Conservation (phyloP, 1,140 invertebrate species). For the Apis cerana region DNA sequence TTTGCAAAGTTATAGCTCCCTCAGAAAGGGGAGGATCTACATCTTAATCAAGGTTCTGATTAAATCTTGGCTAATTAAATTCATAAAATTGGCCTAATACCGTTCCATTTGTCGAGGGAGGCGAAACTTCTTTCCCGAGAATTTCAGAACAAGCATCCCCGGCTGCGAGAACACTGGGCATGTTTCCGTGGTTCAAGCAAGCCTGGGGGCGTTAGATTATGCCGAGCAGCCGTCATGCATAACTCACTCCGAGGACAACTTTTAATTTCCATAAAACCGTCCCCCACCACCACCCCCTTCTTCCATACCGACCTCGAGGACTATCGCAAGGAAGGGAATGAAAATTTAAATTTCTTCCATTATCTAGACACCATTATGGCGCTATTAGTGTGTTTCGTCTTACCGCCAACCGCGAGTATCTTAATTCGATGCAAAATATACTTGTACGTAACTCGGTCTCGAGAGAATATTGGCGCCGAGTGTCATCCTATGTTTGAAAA, state of each 20-base stretch:
- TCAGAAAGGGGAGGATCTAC: background rate
- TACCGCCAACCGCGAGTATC: background rate
- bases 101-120: background rate
- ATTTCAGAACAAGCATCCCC: too few species aligned
- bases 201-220: conserved; percentile 43
- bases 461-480: too few species aligned
- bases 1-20: background rate
- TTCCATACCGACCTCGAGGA: background rate
- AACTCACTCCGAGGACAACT: conserved; percentile 70
- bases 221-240: conserved; percentile 54
- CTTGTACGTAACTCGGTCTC: too few species aligned
- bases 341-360: conserved; percentile 69
- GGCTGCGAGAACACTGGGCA: background rate
- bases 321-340: conserved; percentile 24
- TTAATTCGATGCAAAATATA: background rate
- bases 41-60: background rate
- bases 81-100: background rate
- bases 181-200: background rate
- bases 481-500: too few species aligned
- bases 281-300: conserved; percentile 11
- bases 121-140: background rate
- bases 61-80: conserved; percentile 9
- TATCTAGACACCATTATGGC: background rate
- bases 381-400: conserved; percentile 18
- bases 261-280: conserved; percentile 77